Conservation (phyloP, 2,113 vertebrate species). For the Eretmodus cyanostictus region DNA sequence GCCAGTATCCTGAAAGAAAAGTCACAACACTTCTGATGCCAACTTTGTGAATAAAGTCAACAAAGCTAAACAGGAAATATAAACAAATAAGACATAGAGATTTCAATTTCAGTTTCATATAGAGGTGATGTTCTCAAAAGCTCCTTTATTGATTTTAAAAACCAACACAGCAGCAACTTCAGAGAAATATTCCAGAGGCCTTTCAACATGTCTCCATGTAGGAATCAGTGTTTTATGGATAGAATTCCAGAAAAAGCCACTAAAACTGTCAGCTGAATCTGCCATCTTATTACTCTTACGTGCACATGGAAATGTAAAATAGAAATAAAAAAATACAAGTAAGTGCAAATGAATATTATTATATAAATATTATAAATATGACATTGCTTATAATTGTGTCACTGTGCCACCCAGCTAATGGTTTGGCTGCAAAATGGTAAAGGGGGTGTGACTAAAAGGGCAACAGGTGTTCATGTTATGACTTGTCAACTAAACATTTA, state of each 20-base stretch:
- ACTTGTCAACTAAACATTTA: background rate
- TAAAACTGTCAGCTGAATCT: background rate
- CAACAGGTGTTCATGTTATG: background rate
- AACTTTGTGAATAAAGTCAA: background rate
- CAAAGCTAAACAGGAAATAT: background rate
- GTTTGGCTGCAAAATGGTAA: background rate
- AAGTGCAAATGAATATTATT: background rate
- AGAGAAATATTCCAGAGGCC: background rate
- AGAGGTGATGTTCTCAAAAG: background rate
- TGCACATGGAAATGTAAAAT: background rate
- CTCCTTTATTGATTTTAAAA: background rate
- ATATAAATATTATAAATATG: background rate
- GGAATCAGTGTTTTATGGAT: background rate
- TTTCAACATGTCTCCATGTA: background rate
- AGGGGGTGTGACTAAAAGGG: background rate
- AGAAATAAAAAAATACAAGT: background rate
- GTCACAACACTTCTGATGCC: background rate
- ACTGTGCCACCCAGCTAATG: background rate
- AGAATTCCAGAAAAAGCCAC: background rate
- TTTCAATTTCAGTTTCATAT: background rate
- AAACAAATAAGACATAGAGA: background rate
- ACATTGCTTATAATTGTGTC: background rate
- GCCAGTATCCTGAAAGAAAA: background rate
- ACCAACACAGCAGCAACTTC: background rate
- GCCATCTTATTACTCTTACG: background rate